Base-by-base conservation (phyloP, 2,113 vertebrate genomes). In the Oncorhynchus masou region DNA sequence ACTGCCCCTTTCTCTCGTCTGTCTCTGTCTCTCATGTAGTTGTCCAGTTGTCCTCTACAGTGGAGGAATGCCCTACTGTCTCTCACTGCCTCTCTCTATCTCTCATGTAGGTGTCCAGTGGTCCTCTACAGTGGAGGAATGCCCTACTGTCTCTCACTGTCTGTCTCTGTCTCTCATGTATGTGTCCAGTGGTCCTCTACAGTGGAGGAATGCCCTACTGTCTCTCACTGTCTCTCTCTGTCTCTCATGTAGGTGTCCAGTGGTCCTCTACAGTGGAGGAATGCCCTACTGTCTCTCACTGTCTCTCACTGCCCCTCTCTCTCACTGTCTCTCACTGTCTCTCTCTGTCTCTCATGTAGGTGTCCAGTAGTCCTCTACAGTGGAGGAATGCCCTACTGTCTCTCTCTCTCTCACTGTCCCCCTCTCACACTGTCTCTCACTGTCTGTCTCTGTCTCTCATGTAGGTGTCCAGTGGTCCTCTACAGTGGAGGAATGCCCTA, bases 51-150 rank as follows among this genome's bases (percentile, higher is more conserved):
- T 98, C 87, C 89, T 99, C 69, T 99, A 99, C 91, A 99, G 93
- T 0, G 98, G 98, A 0, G 97, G 98, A 2, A 98, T 99, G 97
- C 97, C 97, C 0, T n/a, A n/a, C n/a, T n/a, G n/a, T n/a, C n/a
- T n/a, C n/a, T n/a, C n/a, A n/a, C n/a, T n/a, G n/a, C n/a, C 27
- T 27, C 2, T 27, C 27, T 73, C 6, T 65, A 0, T 65, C 24
- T 65, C 5, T 65, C 22, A 1, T 65, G 1, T 65, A 99, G 98
- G 31, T 91, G 91, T 70, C 95, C 95, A 59, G 93, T 97, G 73
- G 87, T 98, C 87, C 89, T 99, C 69, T 99, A 99, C 91, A 99
- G 93, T 0, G 98, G 98, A 0, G 97, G 98, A 2, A 98, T 99
- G 97, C 97, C 97, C 0, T n/a, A n/a, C n/a, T n/a, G n/a, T n/a